Percentiles rank a stretch among this genome's conserved stretches.
Conservation (phyloP, 2,113 vertebrate genomes). For the Python bivittatus region DNA sequence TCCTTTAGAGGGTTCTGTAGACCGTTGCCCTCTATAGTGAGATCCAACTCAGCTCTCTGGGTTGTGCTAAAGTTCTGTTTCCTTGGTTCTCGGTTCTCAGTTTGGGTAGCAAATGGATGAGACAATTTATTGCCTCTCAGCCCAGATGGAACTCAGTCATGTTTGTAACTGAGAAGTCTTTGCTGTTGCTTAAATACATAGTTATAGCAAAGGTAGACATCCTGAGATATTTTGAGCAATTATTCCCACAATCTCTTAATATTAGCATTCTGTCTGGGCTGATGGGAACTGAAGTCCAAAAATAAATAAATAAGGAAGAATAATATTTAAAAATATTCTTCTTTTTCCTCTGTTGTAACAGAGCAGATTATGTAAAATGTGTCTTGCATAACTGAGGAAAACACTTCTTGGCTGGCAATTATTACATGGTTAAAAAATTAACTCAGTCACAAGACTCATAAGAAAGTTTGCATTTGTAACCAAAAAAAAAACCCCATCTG, state of each 20-base stretch:
- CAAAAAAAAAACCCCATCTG: conserved; percentile 25
- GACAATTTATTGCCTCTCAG: no score
- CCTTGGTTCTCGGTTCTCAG: no score
- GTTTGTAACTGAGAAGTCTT: neutral
- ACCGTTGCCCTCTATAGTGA: neutral
- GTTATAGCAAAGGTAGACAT: neutral
- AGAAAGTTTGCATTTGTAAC: conserved; percentile 12
- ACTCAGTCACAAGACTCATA: conserved; percentile 63
- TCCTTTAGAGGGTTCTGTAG: neutral
- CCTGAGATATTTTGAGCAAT: neutral
- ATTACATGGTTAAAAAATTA: conserved; percentile 74
- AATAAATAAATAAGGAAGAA: neutral
- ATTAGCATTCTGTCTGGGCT: neutral
- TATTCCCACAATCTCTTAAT: neutral
- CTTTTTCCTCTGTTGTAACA: conserved; percentile 13
- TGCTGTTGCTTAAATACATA: neutral
- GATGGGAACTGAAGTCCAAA: neutral
- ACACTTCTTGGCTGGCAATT: conserved; percentile 56
- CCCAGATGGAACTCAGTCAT: neutral
- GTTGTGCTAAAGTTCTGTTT: neutral
- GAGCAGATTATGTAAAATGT: conserved; percentile 30
- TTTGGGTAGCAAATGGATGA: no score
- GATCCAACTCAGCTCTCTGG: neutral
- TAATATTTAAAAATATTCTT: neutral
- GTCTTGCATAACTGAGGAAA: conserved; percentile 55